Base-by-base conservation (phyloP, 2,797 vertebrate genomes). In the Ibycter americanus region DNA sequence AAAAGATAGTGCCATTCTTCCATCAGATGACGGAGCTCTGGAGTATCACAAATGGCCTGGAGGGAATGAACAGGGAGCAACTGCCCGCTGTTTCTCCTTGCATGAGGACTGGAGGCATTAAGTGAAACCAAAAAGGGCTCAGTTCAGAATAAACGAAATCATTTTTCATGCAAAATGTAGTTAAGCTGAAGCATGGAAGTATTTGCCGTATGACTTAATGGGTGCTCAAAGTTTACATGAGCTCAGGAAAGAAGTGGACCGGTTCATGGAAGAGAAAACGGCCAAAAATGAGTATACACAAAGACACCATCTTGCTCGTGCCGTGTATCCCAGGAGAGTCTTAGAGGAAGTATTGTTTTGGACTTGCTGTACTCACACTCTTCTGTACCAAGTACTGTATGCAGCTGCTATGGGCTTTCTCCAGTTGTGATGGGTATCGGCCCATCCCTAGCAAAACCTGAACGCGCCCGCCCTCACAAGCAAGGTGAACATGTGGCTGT, bases 381-480 rank as follows among this genome's bases (percentile, higher is more conserved):
- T 20, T 68, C 47, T 3, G 2, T 40, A 6, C 27, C 36, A 4
- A 0, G 40, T 11, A 4, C 11, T 27, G 15, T 15, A 25, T 25
- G 38, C 26, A 18, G 56, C 66, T 84, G 68, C 56, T 0, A 0
- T 6, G 66, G 52, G 19, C 25, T 77, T 44, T 63, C 46, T n/a
- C 6, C 7, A 6, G 63, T 22, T 0, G 0, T 51, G 80, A 7
- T 0, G 1, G n/a, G 15, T n/a, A 9, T 27, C 49, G 42, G 29
- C 52, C 55, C 18, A 7, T 21, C 31, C 34, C 47, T 42, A 36
- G 58, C 15, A 51, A 15, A 46, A 11, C 23, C 47, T 10, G 2
- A 26, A 16, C 2, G 4, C n/a, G 36, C n/a, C n/a, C 49, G 40
- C 19, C 62, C 56, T 74, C 34, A 2, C 11, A 4, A 5, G 44